Evolutionary conservation across 2,113 vertebrate genomes (phyloP), one percentile per base, ranked within the genome.

Genomic region (Eretmodus cyanostictus): DNA sequence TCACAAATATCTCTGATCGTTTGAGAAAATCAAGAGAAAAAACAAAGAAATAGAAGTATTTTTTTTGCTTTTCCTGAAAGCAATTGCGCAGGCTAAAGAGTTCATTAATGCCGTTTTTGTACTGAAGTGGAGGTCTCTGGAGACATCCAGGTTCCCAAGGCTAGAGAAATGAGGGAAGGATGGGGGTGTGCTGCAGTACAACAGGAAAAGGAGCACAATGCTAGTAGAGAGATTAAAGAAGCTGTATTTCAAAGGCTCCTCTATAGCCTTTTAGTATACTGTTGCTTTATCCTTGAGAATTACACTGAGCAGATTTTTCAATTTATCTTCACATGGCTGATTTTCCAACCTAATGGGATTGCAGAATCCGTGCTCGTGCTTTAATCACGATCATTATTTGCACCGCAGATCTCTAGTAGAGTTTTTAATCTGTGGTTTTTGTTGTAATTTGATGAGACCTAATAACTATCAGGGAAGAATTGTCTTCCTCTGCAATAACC

Each of bases 101-200:
- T 94, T 95, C 91, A 94, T 95, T 94, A 95, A 93, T 90, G 92
- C 80, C 47, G 83, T 92, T 94, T 95, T 92, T 94, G 91, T 94
- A 91, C 93, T 91, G 91, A 94, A 93, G 92, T 85, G 87, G 83
- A 54, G 81, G 83, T 88, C 93, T 90, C 93, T 82, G 73, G 92
- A 94, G 94, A 94, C 82, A 73, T 45, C 8, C 80, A 49, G 59
- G 19, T 87, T 92, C 90, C 92, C 90, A 47, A 84, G 85, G 91
- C 92, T 36, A 85, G 82, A 88, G 45, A 86, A 94, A 87, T 87
- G 91, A 91, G 92, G 90, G 86, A 90, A 87, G 82, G 84, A 90
- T 85, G 76, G 85, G 86, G 91, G 90, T 79, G 92, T 84, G 84
- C 76, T 80, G 81, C 81, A 83, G 87, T 86, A 78, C 45, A 84